Percentiles rank a stretch among this genome's conserved stretches.
phyloP scores from a whole-genome alignment of 2,888 invertebrate species.

The Platypus cylindrus region DNA sequence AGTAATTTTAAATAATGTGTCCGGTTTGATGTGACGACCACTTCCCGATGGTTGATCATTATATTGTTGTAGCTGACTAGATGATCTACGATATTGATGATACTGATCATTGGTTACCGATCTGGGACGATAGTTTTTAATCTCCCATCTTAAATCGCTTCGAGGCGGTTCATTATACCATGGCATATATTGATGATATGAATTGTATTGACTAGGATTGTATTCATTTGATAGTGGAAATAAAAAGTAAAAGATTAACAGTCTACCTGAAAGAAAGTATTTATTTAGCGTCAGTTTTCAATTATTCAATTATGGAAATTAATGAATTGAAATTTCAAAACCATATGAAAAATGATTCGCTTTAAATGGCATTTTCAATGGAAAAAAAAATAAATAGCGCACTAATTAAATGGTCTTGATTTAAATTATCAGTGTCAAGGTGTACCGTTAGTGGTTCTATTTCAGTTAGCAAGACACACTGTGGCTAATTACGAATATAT shows the following conservation, averaged over 20 bases:
- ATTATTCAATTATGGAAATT: no score
- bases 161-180: conserved; percentile 17
- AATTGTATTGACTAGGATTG: conserved; percentile 18
- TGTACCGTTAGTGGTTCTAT: no score
- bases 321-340: no score
- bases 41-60: conserved; percentile 21
- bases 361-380: no score
- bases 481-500: no score
- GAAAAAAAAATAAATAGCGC: no score
- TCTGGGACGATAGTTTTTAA: conserved; percentile 22
- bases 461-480: no score
- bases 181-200: conserved; percentile 15
- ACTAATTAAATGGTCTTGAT: no score
- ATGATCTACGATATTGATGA: conserved; percentile 7
- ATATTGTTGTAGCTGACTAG: no score
- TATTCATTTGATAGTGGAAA: conserved; percentile 19
- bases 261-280: conserved; percentile 20
- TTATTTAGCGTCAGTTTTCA: not conserved
- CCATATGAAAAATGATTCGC: no score
- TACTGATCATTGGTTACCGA: conserved; percentile 11
- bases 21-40: conserved; percentile 31
- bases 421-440: conserved; percentile 3
- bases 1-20: conserved; percentile 40
- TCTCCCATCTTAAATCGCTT: conserved; percentile 23
- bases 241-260: conserved; percentile 20